These are phyloP conservation scores for Theropithecus gelada DNA, from an alignment of 2,113 vertebrate genomes.

Conservation along the genomic window DNA sequence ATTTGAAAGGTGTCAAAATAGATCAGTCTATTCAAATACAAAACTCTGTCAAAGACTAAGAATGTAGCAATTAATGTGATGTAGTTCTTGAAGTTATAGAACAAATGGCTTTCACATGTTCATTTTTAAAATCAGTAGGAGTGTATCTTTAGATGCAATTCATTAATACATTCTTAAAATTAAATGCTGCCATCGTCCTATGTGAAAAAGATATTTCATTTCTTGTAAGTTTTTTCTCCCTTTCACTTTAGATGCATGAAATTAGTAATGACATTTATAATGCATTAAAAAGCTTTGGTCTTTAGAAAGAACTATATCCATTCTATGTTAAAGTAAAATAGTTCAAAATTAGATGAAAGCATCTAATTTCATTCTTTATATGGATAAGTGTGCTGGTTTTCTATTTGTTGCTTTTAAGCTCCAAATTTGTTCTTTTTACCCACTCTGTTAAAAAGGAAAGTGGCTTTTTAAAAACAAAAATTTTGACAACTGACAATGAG, in stretches of 20 bases:
- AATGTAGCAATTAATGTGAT: constrained; percentile 40
- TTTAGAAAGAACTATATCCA: not conserved
- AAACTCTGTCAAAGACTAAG: constrained; percentile 47
- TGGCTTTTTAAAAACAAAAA: not conserved
- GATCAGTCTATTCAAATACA: constrained; percentile 64
- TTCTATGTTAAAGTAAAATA: not conserved
- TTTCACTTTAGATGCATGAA: not conserved
- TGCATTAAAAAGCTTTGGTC: not conserved
- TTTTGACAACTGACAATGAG: not conserved
- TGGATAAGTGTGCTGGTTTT: not conserved
- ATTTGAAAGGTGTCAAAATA: constrained; percentile 72
- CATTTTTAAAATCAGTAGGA: constrained; percentile 59
- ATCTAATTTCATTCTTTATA: not conserved
- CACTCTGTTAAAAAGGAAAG: not conserved
- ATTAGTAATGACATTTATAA: not conserved
- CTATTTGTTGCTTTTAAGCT: not conserved
- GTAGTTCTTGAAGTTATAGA: constrained; percentile 41
- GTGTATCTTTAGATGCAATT: constrained; percentile 48
- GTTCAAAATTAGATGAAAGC: not conserved
- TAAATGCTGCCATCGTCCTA: constrained; percentile 32
- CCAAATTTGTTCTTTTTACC: not conserved
- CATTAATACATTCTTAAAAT: constrained; percentile 61
- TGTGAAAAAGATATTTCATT: constrained; percentile 21
- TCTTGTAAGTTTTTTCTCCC: not conserved
- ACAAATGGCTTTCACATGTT: constrained; percentile 30